These are phyloP conservation scores for Bombus fervidus DNA, from an alignment of 1,140 invertebrate species.

Conservation along the genomic window DNA sequence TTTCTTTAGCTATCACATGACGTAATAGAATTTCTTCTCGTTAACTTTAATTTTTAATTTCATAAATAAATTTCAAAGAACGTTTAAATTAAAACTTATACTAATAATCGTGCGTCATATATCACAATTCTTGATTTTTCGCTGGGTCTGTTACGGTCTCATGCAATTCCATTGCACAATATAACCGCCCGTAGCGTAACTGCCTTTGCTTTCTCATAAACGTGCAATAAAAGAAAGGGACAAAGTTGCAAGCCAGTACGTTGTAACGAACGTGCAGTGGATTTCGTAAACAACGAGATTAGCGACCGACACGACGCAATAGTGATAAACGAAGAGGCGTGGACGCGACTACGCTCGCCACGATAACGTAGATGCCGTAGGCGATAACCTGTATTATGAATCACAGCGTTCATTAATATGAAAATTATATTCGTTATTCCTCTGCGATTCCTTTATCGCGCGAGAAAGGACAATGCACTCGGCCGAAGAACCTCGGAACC, in stretches of 20 bases:
- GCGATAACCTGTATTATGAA: slow-evolving; percentile 45
- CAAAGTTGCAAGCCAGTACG: background rate
- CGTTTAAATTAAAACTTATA: too few relatives aligned
- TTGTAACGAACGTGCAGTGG: background rate
- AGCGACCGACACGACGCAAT: background rate
- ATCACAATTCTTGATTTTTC: too few relatives aligned
- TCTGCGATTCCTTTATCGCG: slow-evolving; percentile 41
- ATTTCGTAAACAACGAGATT: slow-evolving; percentile 44
- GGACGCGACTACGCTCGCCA: slow-evolving; percentile 5
- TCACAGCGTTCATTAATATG: slow-evolving; percentile 49
- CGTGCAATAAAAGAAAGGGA: slow-evolving; percentile 7
- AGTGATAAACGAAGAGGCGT: slow-evolving; percentile 32
- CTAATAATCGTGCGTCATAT: too few relatives aligned
- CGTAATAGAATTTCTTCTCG: too few relatives aligned
- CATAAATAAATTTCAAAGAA: too few relatives aligned
- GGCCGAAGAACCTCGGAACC: background rate
- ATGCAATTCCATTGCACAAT: too few relatives aligned
- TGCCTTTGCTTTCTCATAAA: slow-evolving; percentile 11
- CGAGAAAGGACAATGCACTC: slow-evolving; percentile 32
- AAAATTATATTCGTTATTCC: slow-evolving; percentile 55
- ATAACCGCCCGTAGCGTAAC: background rate
- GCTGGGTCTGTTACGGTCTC: too few relatives aligned
- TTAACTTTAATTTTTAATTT: too few relatives aligned
- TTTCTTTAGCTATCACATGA: too few relatives aligned
- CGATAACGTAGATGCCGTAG: slow-evolving; percentile 48